Evolutionary conservation across 1,140 invertebrate species (phyloP).

Genomic region (Hypothenemus hampei): DNA sequence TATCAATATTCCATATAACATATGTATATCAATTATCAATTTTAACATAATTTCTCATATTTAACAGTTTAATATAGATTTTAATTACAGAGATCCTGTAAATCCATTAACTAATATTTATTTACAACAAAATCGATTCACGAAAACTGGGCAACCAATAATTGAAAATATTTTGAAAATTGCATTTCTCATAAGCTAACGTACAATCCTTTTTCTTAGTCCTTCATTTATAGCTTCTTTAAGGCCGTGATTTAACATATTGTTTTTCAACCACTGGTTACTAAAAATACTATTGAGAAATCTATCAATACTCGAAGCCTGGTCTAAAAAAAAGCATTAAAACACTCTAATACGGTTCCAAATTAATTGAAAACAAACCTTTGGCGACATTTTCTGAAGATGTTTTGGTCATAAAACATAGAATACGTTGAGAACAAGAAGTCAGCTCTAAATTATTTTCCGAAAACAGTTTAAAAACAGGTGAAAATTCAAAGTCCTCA

Average conservation of each 20-base stretch:
- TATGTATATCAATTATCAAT: too few relatives aligned
- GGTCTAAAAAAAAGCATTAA: conserved; percentile 1
- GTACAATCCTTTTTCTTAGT: conserved; percentile 7
- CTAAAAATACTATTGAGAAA: conserved; percentile 41
- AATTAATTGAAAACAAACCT: conserved; percentile 20
- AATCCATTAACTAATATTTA: too few relatives aligned
- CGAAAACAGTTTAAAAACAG: conserved; percentile 20
- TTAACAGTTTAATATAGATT: too few relatives aligned
- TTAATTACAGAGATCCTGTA: too few relatives aligned
- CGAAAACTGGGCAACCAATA: too few relatives aligned
- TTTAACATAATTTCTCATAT: too few relatives aligned
- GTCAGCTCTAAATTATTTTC: conserved; percentile 39
- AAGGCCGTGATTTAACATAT: conserved; percentile 7
- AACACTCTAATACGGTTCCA: background rate
- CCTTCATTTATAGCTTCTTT: conserved; percentile 14
- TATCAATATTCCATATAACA: too few relatives aligned
- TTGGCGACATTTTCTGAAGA: conserved; percentile 31
- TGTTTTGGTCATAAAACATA: conserved; percentile 37
- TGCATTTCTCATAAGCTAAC: conserved; percentile 6
- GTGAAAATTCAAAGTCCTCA: conserved; percentile 17
- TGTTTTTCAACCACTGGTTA: conserved; percentile 33
- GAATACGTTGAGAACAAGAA: conserved; percentile 36
- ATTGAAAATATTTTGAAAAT: conserved; percentile 1
- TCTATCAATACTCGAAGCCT: conserved; percentile 37
- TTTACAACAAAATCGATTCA: too few relatives aligned